phyloP scores from a whole-genome alignment of 64 coral and sea anemone species.

The Trachythela sp. region DNA sequence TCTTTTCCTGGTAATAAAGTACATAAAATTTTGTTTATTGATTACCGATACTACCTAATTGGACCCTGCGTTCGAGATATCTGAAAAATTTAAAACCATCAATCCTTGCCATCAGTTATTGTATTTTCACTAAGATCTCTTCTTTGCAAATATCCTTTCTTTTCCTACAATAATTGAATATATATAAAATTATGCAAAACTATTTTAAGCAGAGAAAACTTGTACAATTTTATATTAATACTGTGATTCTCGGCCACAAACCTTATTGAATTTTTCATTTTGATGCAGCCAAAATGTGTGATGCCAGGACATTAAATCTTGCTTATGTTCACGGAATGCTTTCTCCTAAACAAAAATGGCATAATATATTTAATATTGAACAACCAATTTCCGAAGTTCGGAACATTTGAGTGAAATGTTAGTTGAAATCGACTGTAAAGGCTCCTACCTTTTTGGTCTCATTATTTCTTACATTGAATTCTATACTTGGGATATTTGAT shows the following conservation, averaged over 20 bases:
- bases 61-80: too few relatives aligned
- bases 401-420: too few relatives aligned
- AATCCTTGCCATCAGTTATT: not conserved
- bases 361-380: too few relatives aligned
- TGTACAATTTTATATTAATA: too few relatives aligned
- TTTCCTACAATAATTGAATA: not conserved
- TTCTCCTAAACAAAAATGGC: conserved; percentile 45
- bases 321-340: conserved; percentile 52
- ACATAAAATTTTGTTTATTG: not conserved
- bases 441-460: conserved; percentile 66
- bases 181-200: not conserved
- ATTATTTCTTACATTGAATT: conserved; percentile 48
- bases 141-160: not conserved
- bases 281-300: conserved; percentile 79
- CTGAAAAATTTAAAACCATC: too few relatives aligned
- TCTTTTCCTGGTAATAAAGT: conserved; percentile 49
- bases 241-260: not conserved
- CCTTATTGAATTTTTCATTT: conserved; percentile 77
- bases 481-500: conserved; percentile 82
- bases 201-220: not conserved
- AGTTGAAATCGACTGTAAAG: too few relatives aligned
- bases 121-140: not conserved
- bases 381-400: too few relatives aligned
- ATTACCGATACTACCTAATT: not conserved
- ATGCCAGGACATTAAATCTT: conserved; percentile 68